These are phyloP conservation scores for Tenthredo livida DNA, from an alignment of 2,888 invertebrate species.

Conservation along the genomic window DNA sequence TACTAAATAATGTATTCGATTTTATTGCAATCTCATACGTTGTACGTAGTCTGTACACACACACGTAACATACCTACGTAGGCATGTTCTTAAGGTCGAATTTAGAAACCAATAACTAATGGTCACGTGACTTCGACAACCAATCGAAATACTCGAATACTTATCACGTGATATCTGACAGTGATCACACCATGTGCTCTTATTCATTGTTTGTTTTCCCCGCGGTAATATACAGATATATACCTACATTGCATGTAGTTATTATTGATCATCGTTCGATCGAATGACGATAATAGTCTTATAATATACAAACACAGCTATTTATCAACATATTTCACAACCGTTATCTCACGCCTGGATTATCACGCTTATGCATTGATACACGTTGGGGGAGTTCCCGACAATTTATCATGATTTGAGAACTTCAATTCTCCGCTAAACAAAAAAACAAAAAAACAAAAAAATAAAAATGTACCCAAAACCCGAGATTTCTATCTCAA, in stretches of 20 bases:
- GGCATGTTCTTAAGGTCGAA: neutral
- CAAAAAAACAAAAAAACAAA: too few species aligned
- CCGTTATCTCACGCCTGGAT: neutral
- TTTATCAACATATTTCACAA: neutral
- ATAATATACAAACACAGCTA: neutral
- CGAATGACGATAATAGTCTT: neutral
- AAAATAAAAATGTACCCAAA: too few species aligned
- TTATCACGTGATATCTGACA: slow-evolving; percentile 32
- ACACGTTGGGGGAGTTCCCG: too few species aligned
- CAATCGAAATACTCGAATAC: neutral
- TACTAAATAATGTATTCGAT: neutral
- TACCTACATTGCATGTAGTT: neutral
- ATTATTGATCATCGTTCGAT: neutral
- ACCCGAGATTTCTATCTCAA: too few species aligned
- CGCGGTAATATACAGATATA: neutral
- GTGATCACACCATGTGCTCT: slow-evolving; percentile 30
- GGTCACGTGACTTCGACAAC: neutral
- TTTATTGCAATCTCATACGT: slow-evolving; percentile 31
- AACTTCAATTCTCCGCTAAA: too few species aligned
- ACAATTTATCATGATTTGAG: too few species aligned
- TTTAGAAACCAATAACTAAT: neutral
- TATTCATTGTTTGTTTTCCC: neutral
- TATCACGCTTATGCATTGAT: neutral
- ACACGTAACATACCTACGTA: neutral
- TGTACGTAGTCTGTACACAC: neutral